Conservation (phyloP, 2,888 invertebrate species). For the Scaptodrosophila latifasciaeformis region DNA sequence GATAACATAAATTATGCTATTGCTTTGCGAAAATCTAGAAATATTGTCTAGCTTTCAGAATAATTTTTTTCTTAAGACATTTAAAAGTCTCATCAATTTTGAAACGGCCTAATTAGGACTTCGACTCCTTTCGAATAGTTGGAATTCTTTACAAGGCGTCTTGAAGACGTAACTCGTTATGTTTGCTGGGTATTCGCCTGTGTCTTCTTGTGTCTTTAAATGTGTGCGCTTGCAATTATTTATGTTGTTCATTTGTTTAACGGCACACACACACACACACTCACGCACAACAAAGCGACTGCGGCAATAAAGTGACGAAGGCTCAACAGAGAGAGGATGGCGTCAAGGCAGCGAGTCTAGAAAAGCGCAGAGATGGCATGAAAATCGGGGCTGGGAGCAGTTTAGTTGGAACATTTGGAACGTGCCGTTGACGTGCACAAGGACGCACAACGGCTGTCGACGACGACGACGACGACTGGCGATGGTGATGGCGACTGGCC, state of each 20-base stretch:
- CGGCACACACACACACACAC: slow-evolving; percentile 30
- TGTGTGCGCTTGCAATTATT: slow-evolving; percentile 64
- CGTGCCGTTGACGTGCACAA: slow-evolving; percentile 54
- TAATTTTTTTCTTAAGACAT: too few relatives aligned
- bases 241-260: slow-evolving; percentile 69
- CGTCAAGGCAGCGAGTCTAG: not conserved
- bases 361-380: too few relatives aligned
- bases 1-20: too few relatives aligned
- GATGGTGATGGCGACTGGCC: slow-evolving; percentile 31
- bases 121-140: too few relatives aligned
- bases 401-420: slow-evolving; percentile 30
- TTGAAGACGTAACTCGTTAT: too few relatives aligned
- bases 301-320: slow-evolving; percentile 14
- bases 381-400: not conserved
- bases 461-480: slow-evolving; percentile 30
- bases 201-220: slow-evolving; percentile 17
- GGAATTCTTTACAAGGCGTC: too few relatives aligned
- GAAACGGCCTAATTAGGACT: too few relatives aligned
- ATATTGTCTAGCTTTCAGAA: too few relatives aligned
- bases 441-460: too few relatives aligned
- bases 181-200: slow-evolving; percentile 12
- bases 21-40: too few relatives aligned
- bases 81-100: too few relatives aligned
- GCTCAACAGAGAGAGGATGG: too few relatives aligned
- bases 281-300: slow-evolving; percentile 44